A percentile compares a stretch with the other conserved stretches of the same genome.
Conservation (phyloP, 2,797 vertebrate genomes). For the Capromys pilorides region DNA sequence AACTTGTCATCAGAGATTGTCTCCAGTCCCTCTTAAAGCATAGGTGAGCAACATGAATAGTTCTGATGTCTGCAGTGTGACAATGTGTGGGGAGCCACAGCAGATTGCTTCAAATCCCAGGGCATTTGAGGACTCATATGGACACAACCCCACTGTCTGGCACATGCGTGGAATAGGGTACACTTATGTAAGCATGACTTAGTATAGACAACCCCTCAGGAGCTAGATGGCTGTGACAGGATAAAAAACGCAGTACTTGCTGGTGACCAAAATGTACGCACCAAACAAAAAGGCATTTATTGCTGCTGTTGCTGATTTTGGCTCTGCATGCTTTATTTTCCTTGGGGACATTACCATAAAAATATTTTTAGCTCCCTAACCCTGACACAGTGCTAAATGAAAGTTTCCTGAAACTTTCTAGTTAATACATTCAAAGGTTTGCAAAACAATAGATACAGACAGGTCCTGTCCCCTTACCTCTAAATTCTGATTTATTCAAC, state of each 20-base stretch:
- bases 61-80: background rate
- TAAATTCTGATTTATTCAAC: background rate
- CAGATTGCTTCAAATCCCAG: background rate
- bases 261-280: background rate
- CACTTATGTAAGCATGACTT: background rate
- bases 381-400: background rate
- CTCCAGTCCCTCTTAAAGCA: background rate
- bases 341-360: background rate
- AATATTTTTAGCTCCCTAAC: background rate
- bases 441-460: background rate
- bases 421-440: background rate
- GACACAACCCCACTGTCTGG: background rate
- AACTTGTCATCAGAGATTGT: background rate
- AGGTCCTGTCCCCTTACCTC: background rate
- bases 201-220: background rate
- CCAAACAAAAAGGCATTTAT: background rate
- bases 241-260: background rate
- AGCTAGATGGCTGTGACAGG: background rate
- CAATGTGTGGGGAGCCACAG: background rate
- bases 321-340: background rate
- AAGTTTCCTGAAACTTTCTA: constrained; percentile 34
- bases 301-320: background rate
- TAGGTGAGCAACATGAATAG: background rate
- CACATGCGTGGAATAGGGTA: background rate
- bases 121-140: background rate